These are phyloP conservation scores for Pycnonotus jocosus DNA, from an alignment of 2,113 vertebrate genomes.

Conservation along the genomic window DNA sequence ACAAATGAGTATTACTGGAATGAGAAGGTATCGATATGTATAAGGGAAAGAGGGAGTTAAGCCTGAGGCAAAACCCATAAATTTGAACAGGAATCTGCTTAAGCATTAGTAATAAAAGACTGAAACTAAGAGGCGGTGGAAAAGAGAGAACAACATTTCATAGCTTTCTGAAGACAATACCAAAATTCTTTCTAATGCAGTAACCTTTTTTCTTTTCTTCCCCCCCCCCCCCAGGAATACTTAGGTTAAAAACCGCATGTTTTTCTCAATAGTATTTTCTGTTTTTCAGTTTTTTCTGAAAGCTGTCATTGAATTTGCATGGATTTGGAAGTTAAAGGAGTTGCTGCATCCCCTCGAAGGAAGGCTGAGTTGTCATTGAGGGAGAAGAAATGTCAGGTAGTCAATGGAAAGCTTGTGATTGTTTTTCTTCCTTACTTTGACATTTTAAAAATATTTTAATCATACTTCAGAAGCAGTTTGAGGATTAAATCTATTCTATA, in stretches of 20 bases:
- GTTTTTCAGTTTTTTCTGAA: neutral
- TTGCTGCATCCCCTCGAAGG: constrained; percentile 25
- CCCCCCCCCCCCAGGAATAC: neutral
- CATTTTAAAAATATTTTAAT: neutral
- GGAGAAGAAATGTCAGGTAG: constrained; percentile 58
- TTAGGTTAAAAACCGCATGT: fast-evolving
- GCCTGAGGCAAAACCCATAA: neutral
- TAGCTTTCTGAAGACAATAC: neutral
- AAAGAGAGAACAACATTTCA: neutral
- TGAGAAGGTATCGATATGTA: neutral
- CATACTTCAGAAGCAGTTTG: neutral
- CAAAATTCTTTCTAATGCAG: neutral
- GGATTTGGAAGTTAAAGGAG: constrained; percentile 70
- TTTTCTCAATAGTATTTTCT: neutral
- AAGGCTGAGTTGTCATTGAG: neutral
- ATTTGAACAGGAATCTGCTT: neutral
- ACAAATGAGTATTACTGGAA: neutral
- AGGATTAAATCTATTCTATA: neutral
- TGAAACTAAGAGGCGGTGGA: neutral
- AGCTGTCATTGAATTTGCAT: constrained; percentile 41
- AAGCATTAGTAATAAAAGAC: neutral
- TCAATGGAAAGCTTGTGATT: neutral
- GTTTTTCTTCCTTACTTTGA: neutral
- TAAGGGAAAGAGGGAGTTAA: neutral
- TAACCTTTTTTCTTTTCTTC: neutral